Base-by-base conservation (phyloP, 1,140 invertebrate species). In the Xylocopa sonorina region DNA sequence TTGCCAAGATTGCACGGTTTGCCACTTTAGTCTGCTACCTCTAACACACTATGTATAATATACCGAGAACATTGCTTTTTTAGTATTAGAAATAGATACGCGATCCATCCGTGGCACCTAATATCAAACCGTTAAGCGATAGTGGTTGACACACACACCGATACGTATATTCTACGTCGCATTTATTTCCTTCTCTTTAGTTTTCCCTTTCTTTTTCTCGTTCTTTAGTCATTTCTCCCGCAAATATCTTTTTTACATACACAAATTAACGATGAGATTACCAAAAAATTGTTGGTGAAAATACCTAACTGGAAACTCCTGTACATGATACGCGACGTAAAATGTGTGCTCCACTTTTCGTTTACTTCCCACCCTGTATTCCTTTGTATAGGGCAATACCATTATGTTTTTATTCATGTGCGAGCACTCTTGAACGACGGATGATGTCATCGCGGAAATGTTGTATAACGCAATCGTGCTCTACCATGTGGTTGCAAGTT, bases 1-100 rank as follows among this genome's bases (percentile, higher is more conserved):
- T 55, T 43, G 55, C 53, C 53, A 71, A 76, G 67, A 53, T 68
- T 41, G 83, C 68, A 81, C 58, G 63, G 41, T 86, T 88, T 87
- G 89, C 90, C 89, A 91, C 82, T 91, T 91, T 91, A 91, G 89
- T 91, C 90, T 91, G 90, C 89, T 90, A 88, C 86, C 87, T 80
- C n/a, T 60, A 86, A 64, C 68, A 16, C 75, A 76, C 72, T 50
- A 84, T 27, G 12, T 50, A 78, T 32, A 84, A 10, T 29, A 77
- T 48, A 81, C 38, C n/a, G 12, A 74, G 43, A 79, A 69, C 29
- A 46, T 74, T 41, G 58, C 27, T 81, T 72, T 24, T 27, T n/a
- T 51, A 51, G 41, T 62, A 43, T 34, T 51, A 51, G 50, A 76
- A 24, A 34, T 21, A 48, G 21, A 34, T 5, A 27, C n/a, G 18